Evolutionary conservation across 2,113 vertebrate species (phyloP), one percentile per base, ranked within the genome.

Genomic region (Hydrochoerus hydrochaeris): DNA sequence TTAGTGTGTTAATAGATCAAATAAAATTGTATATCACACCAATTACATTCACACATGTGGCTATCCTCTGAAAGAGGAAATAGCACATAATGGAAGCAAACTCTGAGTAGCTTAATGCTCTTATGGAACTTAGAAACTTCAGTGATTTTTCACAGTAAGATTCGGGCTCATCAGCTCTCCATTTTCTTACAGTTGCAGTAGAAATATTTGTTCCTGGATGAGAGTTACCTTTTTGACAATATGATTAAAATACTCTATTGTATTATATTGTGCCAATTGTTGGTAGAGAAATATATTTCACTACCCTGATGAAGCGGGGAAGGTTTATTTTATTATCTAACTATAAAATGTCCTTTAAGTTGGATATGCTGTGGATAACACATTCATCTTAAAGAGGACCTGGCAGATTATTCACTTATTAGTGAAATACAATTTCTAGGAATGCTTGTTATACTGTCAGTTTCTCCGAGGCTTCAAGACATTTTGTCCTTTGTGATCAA

Each of bases 261-360:
- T 90, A 62, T 97, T 95, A 96, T 71, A 90, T 94, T 94, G 88
- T 96, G 81, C 91, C 67, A 97, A 35, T 88, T 94, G 75, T 94
- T 97, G 92, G 54, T 80, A 92, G 67, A 57, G 95, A 98, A 97
- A 96, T 96, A 83, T 88, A 95, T 95, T 90, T 90, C 57, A 97
- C 97, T 97, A 96, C 81, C 86, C 83, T 54, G 90, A 98, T 96
- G 97, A 97, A 95, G 85, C 88, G 96, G 8, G 8, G 63, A 97
- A 54, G 63, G 83, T 71, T 98, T 98, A 81, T 97, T 98, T 98
- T 97, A 98, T 98, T 97, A 97, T 95, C 96, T 98, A 98, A 97
- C 98, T 98, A 98, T 97, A 97, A 97, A 87, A 41, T 57, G 49
- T 44, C 87, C 69, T 82, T 88, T 83, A 96, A 83, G 60, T 57